These are phyloP conservation scores for Hyperoplus lanceolatus DNA, from an alignment of 2,797 vertebrate genomes.

Conservation along the genomic window DNA sequence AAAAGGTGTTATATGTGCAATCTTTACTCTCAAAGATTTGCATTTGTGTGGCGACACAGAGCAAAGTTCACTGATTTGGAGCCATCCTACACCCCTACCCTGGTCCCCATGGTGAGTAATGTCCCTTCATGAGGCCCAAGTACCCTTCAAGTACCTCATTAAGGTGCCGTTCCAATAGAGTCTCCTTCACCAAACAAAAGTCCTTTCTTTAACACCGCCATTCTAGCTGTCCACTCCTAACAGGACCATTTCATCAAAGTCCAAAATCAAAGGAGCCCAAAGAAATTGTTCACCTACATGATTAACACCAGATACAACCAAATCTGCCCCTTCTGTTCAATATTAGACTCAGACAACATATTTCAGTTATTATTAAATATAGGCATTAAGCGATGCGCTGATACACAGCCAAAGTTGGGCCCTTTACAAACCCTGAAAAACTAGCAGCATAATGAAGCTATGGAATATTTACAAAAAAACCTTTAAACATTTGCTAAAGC, in stretches of 20 bases:
- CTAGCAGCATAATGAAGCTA: slow-evolving; percentile 4
- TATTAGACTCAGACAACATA: slow-evolving; percentile 23
- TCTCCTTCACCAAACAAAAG: slow-evolving; percentile 82
- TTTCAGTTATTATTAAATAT: slow-evolving; percentile 4
- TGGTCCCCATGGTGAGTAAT: slow-evolving; percentile 82
- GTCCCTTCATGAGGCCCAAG: slow-evolving; percentile 75
- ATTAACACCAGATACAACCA: slow-evolving; percentile 44
- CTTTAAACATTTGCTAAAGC: slow-evolving; percentile 36
- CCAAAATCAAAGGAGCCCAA: slow-evolving; percentile 43
- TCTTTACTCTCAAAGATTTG: neutral
- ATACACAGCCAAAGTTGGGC: neutral
- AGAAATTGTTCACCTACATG: slow-evolving; percentile 40
- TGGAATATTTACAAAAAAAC: slow-evolving; percentile 6
- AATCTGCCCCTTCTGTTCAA: neutral
- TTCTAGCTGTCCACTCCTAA: slow-evolving; percentile 34
- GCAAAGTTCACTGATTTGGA: slow-evolving; percentile 78
- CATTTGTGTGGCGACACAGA: slow-evolving; percentile 1
- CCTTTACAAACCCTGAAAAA: slow-evolving; percentile 15
- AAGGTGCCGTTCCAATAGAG: slow-evolving; percentile 77
- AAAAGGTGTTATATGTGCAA: neutral
- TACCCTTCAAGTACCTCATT: slow-evolving; percentile 85
- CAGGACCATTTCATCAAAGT: slow-evolving; percentile 43
- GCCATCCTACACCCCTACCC: slow-evolving; percentile 69
- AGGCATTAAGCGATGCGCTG: neutral
- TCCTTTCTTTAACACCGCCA: slow-evolving; percentile 50